Evolutionary conservation across 1,140 invertebrate genomes (phyloP), one percentile per base, ranked within the genome.

Genomic region (Apis laboriosa): DNA sequence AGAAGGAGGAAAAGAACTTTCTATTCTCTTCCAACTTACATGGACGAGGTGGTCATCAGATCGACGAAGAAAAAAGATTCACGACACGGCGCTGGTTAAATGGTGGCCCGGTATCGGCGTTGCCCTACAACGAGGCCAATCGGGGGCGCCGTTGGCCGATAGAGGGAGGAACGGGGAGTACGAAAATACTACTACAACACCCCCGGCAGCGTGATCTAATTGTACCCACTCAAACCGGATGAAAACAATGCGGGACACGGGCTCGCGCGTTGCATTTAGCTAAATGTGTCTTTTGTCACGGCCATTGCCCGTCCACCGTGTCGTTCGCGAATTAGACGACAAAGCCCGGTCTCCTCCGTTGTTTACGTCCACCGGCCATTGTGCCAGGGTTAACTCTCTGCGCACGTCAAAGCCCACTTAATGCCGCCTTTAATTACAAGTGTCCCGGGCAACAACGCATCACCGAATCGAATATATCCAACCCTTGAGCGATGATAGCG

Each of bases 51-150:
- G 91, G 89, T 91, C 91, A 92, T 92, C 88, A 91, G 89, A 93
- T 93, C 90, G 91, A 93, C 93, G 91, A 92, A 90, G 34, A 43
- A 43, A 90, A 92, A 90, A 92, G 91, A 92, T 91, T 92, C 88
- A 86, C 89, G 90, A 90, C 90, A 92, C 91, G 91, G 88, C 84
- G 91, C 51, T 21, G 55, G 72, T 51, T 84, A 58, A 86, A 86
- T 43, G 80, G 75, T 86, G 77, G n/a, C 64, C 34, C 34, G n/a
- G 43, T 51, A 60, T 19, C 79, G 28, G 34, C 63, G 79, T 55
- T 77, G 24, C 43, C 24, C 75, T 83, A 61, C 63, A 83, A 83
- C 80, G 80, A 83, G 71, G 80, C 80, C 80, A 83, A 83, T 78
- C 75, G 58, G 21, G 28, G 24, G 28, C 58, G 11, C n/a, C 24